Evolutionary conservation across 2,888 invertebrate species (phyloP).

Genomic region (Gasteruption jaculator): DNA sequence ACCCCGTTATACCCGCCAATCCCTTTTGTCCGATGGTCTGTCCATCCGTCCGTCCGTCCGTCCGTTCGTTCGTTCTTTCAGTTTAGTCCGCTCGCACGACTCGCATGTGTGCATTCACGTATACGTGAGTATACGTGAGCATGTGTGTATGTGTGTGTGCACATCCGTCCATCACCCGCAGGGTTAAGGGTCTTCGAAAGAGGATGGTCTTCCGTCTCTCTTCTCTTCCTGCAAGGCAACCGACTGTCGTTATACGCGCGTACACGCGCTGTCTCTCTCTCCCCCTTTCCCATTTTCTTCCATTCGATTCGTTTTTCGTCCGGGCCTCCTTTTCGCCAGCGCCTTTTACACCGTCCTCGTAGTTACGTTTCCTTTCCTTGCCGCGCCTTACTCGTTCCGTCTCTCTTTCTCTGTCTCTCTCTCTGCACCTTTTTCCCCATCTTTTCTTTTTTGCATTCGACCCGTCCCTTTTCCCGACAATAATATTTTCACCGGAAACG

Average conservation of each 20-base stretch:
- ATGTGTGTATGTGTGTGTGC: too few species aligned
- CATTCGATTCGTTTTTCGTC: conserved; percentile 8
- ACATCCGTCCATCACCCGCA: conserved; percentile 48
- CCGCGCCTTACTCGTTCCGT: conserved; percentile 5
- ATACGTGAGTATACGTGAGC: too few species aligned
- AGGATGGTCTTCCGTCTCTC: conserved; percentile 31
- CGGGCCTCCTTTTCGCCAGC: conserved; percentile 5
- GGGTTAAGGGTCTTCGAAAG: conserved; percentile 49
- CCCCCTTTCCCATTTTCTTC: too few species aligned
- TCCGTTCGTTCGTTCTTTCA: conserved; percentile 21
- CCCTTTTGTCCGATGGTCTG: conserved; percentile 28
- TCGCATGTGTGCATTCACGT: too few species aligned
- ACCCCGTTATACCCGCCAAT: conserved; percentile 27
- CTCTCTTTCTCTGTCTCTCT: conserved; percentile 10
- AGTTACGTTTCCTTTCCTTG: background rate
- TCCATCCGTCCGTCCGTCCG: conserved; percentile 17
- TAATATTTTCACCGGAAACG: background rate
- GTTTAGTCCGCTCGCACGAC: conserved; percentile 36
- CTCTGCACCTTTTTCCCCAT: conserved; percentile 7
- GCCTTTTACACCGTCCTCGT: background rate
- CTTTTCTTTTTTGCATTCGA: conserved; percentile 9
- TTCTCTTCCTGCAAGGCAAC: conserved; percentile 10
- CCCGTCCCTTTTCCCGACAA: conserved; percentile 1
- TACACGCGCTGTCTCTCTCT: too few species aligned
- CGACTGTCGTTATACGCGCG: too few species aligned